These are phyloP conservation scores for Watersipora subatra DNA, from an alignment of 1,140 invertebrate species.

Conservation along the genomic window DNA sequence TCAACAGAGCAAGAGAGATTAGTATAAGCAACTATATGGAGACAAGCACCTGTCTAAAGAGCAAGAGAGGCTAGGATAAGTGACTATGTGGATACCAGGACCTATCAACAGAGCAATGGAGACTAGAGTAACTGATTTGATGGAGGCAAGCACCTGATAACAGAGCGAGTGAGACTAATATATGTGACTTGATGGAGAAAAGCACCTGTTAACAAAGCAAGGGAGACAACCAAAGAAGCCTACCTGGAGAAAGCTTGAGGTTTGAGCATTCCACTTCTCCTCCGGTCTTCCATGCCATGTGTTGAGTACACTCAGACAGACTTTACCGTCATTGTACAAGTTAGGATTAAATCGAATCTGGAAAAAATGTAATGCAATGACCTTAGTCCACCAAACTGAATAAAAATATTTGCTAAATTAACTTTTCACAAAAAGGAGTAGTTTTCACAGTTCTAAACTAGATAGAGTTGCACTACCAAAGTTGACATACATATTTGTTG, in stretches of 20 bases:
- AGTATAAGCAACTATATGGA: slow-evolving; percentile 91
- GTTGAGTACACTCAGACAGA: slow-evolving; percentile 85
- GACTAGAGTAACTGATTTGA: slow-evolving; percentile 89
- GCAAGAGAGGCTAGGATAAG: slow-evolving; percentile 86
- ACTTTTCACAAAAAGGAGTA: no score
- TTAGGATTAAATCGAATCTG: slow-evolving; percentile 92
- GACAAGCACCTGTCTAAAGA: slow-evolving; percentile 61
- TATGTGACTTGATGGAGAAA: not conserved
- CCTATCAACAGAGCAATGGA: slow-evolving; percentile 50
- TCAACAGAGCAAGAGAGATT: slow-evolving; percentile 45
- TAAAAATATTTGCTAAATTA: no score
- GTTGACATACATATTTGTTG: no score
- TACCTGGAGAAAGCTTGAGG: slow-evolving; percentile 86
- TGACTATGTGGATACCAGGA: slow-evolving; percentile 88
- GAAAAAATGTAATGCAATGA: not conserved
- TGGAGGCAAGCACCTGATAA: slow-evolving; percentile 74
- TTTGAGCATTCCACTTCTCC: slow-evolving; percentile 95
- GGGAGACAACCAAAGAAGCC: slow-evolving; percentile 4
- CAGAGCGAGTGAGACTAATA: no score
- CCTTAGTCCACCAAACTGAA: no score
- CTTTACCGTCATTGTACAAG: slow-evolving; percentile 91
- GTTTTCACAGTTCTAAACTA: no score
- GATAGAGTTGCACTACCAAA: no score
- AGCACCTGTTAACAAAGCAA: not conserved
- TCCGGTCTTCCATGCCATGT: slow-evolving; percentile 97